phyloP scores from a whole-genome alignment of 1,140 invertebrate genomes.

The Homalodisca vitripennis region DNA sequence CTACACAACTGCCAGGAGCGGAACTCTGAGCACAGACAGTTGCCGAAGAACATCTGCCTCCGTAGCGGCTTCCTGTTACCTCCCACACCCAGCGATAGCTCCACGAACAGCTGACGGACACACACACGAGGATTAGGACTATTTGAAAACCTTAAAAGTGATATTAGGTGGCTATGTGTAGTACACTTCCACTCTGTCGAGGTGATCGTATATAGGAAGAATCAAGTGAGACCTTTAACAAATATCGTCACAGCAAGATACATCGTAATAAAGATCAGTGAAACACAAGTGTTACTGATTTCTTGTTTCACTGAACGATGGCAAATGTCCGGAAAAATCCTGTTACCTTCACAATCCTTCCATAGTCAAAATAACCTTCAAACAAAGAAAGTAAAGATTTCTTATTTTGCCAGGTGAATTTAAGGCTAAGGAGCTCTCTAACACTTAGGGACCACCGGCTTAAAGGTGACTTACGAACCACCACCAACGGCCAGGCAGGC shows the following conservation, averaged over 20 bases:
- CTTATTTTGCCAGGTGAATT: too few relatives aligned
- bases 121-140: not conserved
- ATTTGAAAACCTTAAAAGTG: not conserved
- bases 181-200: not conserved
- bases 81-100: not conserved
- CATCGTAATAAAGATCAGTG: not conserved
- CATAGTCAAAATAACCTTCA: too few relatives aligned
- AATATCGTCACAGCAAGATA: not conserved
- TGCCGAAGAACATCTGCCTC: slow-evolving; percentile 21
- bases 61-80: not conserved
- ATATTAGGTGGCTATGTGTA: not conserved
- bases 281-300: not conserved
- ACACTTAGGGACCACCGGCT: too few relatives aligned
- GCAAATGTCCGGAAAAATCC: too few relatives aligned
- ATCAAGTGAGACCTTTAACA: not conserved
- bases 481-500: too few relatives aligned
- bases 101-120: slow-evolving; percentile 13
- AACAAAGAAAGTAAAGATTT: too few relatives aligned
- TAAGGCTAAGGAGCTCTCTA: too few relatives aligned
- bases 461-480: too few relatives aligned
- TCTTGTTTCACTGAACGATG: too few relatives aligned
- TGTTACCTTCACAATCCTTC: too few relatives aligned
- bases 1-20: slow-evolving; percentile 27
- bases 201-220: not conserved
- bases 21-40: slow-evolving; percentile 20